These are phyloP conservation scores for Pollicipes pollicipes DNA, from an alignment of 1,140 invertebrate species.

Conservation along the genomic window DNA sequence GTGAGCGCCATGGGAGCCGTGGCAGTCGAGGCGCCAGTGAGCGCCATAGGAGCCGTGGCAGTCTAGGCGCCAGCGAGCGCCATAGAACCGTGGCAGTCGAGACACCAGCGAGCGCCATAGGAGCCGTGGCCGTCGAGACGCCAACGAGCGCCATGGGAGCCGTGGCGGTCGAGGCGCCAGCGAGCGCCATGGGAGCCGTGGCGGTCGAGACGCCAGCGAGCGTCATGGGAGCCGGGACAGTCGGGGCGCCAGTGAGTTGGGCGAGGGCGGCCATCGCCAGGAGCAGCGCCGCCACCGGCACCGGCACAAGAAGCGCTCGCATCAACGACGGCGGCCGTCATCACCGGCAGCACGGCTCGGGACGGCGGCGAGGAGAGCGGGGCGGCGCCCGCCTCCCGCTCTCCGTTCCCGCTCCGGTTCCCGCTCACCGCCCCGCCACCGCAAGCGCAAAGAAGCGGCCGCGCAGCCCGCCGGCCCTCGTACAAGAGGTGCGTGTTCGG, in stretches of 20 bases:
- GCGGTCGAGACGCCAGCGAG: too few species aligned
- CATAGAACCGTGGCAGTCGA: not conserved
- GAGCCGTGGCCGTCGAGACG: too few species aligned
- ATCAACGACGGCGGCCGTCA: not conserved
- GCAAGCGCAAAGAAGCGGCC: not conserved
- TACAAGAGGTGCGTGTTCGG: not conserved
- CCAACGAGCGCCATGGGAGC: too few species aligned
- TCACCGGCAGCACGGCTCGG: too few species aligned
- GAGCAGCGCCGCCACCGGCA: not conserved
- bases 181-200: too few species aligned
- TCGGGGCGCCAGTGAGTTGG: not conserved
- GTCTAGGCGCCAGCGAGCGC: not conserved
- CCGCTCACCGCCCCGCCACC: not conserved
- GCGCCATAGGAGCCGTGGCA: not conserved
- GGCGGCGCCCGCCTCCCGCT: not conserved
- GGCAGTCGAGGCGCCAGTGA: not conserved
- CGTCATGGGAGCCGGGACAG: too few species aligned
- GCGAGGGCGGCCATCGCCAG: not conserved
- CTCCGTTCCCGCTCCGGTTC: not conserved
- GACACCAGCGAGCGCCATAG: not conserved
- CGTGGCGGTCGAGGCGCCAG: not conserved
- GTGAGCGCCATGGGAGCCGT: not conserved
- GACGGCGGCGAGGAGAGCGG: not conserved
- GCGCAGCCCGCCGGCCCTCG: not conserved
- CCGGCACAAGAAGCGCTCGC: not conserved